Evolutionary conservation across 1,140 invertebrate species (phyloP), one percentile per base, ranked within the genome.

Genomic region (Pogonomyrmex barbatus): DNA sequence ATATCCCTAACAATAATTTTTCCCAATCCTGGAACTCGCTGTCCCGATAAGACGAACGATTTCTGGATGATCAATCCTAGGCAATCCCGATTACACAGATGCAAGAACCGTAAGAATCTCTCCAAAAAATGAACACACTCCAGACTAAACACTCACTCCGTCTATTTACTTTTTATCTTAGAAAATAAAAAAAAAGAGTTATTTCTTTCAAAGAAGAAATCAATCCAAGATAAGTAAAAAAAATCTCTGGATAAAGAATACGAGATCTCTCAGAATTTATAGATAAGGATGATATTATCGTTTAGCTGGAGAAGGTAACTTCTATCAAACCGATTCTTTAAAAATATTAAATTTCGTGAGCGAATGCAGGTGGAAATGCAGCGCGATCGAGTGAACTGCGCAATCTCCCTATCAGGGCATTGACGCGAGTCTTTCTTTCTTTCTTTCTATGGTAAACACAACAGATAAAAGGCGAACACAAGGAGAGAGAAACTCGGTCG

Each of bases 391-490:
- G 10, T 24, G 24, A 10, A 73, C 52, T 73, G 79, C 52, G 67
- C 67, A 73, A 83, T 58, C 68, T 60, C 42, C 9, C 42, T 83
- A 73, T 75, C 79, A 24, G 79, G 68, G 33, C 79, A 75, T 75
- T 83, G 79, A 83, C 50, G 52, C n/a, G 39, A 58, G 42, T 83
- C 68, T 60, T 58, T 82, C 79, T 71, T 45, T 45, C 71, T 76
- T 71, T 83, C 65, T 70, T 83, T 83, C 68, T 54, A 45, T 33
- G 14, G 68, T 75, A 75, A 75, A 73, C 79, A 82, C 30, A 73
- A 83, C 42, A 73, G 79, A 83, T 83, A 83, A 75, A 73, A 83
- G 68, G n/a, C 24, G 30, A 42, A 73, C n/a, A 62, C 45, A 52
- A 24, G 42, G 36, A 79, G 33, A 79, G 62, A 82, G 39, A 73